Conservation (phyloP, 2,113 vertebrate genomes). For the Acrocephalus kingi region DNA sequence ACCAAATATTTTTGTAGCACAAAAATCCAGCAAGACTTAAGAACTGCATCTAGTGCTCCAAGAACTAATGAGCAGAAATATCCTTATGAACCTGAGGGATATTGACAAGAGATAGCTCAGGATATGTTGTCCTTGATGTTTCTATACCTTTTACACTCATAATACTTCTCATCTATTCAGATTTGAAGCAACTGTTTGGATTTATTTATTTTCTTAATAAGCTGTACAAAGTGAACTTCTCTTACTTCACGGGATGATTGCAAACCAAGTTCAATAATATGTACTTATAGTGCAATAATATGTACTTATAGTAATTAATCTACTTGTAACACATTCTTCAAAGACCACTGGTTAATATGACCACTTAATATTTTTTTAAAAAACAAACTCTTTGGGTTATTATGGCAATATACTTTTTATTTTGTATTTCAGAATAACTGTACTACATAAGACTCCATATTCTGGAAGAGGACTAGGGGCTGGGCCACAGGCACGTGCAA, state of each 20-base stretch:
- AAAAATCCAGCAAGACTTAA: constrained; percentile 2
- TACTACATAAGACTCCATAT: background rate
- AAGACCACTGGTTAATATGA: background rate
- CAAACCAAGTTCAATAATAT: background rate
- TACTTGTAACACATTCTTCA: background rate
- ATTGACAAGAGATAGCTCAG: background rate
- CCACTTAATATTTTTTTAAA: background rate
- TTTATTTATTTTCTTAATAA: background rate
- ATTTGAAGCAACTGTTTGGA: background rate
- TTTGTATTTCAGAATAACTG: background rate
- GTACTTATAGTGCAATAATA: background rate
- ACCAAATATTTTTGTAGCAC: background rate
- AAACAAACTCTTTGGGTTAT: background rate
- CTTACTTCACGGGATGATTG: background rate
- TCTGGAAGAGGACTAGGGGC: background rate
- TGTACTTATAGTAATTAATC: background rate
- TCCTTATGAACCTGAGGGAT: background rate
- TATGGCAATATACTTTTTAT: background rate
- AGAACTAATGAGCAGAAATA: background rate
- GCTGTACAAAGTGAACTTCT: background rate
- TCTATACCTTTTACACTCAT: background rate
- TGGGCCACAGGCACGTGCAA: rapidly evolving
- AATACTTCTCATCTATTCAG: background rate
- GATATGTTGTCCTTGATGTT: background rate
- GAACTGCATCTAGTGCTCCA: background rate